phyloP scores from a whole-genome alignment of 2,113 vertebrate species.

The Semicossyphus pulcher region DNA sequence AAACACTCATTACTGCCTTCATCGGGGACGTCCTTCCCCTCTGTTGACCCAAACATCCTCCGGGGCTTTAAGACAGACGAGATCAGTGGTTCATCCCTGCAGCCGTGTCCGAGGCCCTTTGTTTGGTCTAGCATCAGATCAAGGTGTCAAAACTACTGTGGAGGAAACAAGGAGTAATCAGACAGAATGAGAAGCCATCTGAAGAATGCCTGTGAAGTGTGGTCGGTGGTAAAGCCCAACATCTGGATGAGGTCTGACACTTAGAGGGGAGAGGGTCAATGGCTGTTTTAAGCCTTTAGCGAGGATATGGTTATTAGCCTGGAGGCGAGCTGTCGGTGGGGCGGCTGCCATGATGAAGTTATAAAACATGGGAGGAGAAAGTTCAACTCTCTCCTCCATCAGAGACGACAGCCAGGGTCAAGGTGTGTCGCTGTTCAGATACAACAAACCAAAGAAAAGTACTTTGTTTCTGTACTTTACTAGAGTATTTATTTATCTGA shows the following conservation, averaged over 20 bases:
- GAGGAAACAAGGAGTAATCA: slow-evolving; percentile 61
- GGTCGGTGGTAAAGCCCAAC: slow-evolving; percentile 28
- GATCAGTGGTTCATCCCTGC: slow-evolving; percentile 16
- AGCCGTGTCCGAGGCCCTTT: slow-evolving; percentile 24
- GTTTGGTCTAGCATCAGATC: slow-evolving; percentile 74
- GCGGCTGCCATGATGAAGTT: slow-evolving; percentile 11
- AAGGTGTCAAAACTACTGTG: slow-evolving; percentile 69
- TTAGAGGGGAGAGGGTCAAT: slow-evolving; percentile 45
- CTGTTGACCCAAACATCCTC: slow-evolving; percentile 42
- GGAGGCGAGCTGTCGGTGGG: background rate
- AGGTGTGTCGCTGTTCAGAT: background rate
- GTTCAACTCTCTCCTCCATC: background rate
- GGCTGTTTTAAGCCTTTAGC: slow-evolving; percentile 42
- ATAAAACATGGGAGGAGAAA: slow-evolving; percentile 9
- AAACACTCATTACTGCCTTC: slow-evolving; percentile 53
- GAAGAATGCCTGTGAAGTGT: slow-evolving; percentile 74
- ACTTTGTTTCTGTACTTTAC: too few relatives aligned
- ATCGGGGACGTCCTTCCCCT: background rate
- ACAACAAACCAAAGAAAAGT: too few relatives aligned
- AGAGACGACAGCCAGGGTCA: background rate
- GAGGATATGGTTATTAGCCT: slow-evolving; percentile 43
- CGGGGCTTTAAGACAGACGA: background rate
- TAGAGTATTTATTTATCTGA: too few relatives aligned
- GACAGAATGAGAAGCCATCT: slow-evolving; percentile 41
- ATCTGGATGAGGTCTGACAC: slow-evolving; percentile 61